Conservation (phyloP, 2,797 vertebrate species). For the Toxotes lorentzi region DNA sequence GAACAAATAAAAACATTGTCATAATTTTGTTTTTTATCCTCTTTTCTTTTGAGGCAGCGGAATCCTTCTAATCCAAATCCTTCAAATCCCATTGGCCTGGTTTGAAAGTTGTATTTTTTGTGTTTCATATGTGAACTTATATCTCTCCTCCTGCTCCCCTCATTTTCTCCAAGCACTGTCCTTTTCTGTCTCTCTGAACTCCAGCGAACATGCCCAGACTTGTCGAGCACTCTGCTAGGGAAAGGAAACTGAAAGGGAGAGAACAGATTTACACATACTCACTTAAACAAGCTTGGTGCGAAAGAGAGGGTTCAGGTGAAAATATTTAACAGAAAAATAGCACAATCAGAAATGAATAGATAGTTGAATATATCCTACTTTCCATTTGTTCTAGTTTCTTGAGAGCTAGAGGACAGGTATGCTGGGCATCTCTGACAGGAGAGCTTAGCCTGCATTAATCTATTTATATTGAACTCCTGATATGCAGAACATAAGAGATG, state of each 20-base stretch:
- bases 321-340: conserved; percentile 29
- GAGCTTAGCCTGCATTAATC: conserved; percentile 65
- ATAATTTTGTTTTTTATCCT: too few species aligned
- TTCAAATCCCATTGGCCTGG: too few species aligned
- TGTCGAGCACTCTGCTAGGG: conserved; percentile 51
- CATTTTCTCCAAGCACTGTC: conserved; percentile 43
- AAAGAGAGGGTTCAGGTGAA: conserved; percentile 25
- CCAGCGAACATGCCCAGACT: conserved; percentile 71
- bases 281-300: conserved; percentile 20
- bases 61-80: too few species aligned
- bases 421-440: conserved; percentile 48
- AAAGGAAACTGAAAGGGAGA: conserved; percentile 61
- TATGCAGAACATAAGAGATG: conserved; percentile 56
- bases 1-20: too few species aligned
- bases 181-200: conserved; percentile 53
- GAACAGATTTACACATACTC: conserved; percentile 45
- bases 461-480: conserved; percentile 76
- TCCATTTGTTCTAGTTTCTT: conserved; percentile 35
- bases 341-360: conserved; percentile 22
- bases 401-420: conserved; percentile 34
- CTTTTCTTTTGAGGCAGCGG: too few species aligned
- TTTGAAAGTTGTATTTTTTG: neutral
- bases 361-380: neutral
- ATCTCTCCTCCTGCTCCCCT: conserved; percentile 23
- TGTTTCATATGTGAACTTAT: conserved; percentile 14